phyloP scores from a whole-genome alignment of 2,888 invertebrate species.

The Icerya purchasi region DNA sequence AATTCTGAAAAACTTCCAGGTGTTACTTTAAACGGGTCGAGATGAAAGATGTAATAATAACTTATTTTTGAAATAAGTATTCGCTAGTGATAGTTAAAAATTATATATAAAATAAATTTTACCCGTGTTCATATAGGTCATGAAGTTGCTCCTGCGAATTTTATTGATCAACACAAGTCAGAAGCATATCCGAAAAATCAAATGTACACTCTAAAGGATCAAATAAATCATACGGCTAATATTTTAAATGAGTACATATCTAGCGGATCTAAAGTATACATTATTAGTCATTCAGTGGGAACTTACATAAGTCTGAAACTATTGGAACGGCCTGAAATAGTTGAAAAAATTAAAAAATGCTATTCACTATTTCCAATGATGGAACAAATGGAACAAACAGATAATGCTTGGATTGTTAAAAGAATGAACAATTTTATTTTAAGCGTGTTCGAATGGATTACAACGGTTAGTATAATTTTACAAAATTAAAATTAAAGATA shows the following conservation, averaged over 20 bases:
- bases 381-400: constrained; percentile 54
- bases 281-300: constrained; percentile 83
- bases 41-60: no score
- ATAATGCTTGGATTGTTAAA: constrained; percentile 48
- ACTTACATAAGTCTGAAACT: constrained; percentile 59
- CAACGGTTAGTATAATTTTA: no score
- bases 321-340: constrained; percentile 32
- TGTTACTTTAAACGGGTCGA: no score
- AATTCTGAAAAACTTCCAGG: no score
- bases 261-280: constrained; percentile 44
- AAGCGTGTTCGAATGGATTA: no score
- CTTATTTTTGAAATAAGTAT: no score
- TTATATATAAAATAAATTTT: constrained; percentile 2
- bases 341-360: constrained; percentile 32
- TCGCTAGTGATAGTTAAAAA: no score
- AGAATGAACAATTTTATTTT: not conserved
- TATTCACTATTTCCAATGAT: constrained; percentile 65
- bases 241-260: constrained; percentile 56
- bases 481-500: no score
- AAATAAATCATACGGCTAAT: constrained; percentile 50
- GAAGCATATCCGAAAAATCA: constrained; percentile 21
- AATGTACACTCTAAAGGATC: constrained; percentile 52
- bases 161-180: constrained; percentile 1
- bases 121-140: constrained; percentile 13
- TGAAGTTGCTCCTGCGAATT: constrained; percentile 13